Percentiles rank a stretch among this genome's conserved stretches.
Evolutionary conservation across 2,888 invertebrate genomes (phyloP).

Genomic region (Sinotaia quadrata): DNA sequence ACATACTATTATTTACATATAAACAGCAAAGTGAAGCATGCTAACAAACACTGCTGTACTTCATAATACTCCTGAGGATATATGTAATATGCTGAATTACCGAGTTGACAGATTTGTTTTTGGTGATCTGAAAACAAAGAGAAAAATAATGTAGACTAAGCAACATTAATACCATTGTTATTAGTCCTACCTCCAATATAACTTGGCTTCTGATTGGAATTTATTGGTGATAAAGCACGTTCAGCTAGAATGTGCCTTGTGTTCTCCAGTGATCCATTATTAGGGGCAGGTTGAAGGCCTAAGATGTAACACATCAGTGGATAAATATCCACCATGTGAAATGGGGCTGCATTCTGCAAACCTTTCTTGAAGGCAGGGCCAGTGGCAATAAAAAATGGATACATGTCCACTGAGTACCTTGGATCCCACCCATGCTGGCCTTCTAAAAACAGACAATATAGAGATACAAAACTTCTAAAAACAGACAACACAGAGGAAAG

Average conservation of each 20-base stretch:
- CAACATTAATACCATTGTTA: too few species aligned
- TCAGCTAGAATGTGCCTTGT: background rate
- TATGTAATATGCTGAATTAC: too few species aligned
- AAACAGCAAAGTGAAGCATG: too few species aligned
- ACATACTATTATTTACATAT: too few species aligned
- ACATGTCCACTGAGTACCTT: slow-evolving; percentile 75
- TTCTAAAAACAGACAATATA: slow-evolving; percentile 37
- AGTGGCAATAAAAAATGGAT: slow-evolving; percentile 80
- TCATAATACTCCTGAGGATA: too few species aligned
- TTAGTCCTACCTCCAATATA: background rate
- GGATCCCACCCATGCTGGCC: slow-evolving; percentile 72
- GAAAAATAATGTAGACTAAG: too few species aligned
- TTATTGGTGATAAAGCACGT: background rate
- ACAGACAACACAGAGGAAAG: too few species aligned
- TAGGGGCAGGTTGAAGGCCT: slow-evolving; percentile 55
- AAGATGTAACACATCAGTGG: slow-evolving; percentile 66
- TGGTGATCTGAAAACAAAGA: too few species aligned
- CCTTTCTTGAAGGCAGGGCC: slow-evolving; percentile 73
- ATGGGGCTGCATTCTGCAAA: slow-evolving; percentile 32
- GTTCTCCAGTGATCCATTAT: slow-evolving; percentile 59
- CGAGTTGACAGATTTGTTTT: too few species aligned
- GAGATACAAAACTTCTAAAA: background rate
- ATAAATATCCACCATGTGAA: slow-evolving; percentile 65
- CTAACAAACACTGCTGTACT: too few species aligned
- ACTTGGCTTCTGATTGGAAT: too few species aligned